phyloP scores from a whole-genome alignment of 2,113 vertebrate genomes.

The Eulemur macaco region DNA sequence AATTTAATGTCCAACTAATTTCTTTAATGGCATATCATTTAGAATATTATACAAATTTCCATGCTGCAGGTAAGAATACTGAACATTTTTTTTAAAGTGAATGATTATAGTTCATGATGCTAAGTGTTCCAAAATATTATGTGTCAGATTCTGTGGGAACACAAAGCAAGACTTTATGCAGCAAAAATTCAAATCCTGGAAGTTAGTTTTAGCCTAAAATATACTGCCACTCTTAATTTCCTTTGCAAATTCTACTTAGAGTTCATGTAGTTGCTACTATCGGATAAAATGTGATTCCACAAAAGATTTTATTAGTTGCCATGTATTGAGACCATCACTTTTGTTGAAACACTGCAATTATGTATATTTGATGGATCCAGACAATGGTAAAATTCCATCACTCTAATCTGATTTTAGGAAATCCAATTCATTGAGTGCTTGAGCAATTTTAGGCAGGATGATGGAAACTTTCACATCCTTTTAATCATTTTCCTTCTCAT shows the following conservation, averaged over 20 bases:
- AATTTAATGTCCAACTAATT: neutral
- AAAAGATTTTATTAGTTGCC: neutral
- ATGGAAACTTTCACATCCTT: neutral
- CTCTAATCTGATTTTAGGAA: neutral
- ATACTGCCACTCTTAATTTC: neutral
- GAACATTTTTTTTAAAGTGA: neutral
- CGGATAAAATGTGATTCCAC: neutral
- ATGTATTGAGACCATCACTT: neutral
- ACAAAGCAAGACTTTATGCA: neutral
- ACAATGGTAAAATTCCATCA: neutral
- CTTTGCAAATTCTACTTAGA: neutral
- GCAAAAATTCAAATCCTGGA: neutral
- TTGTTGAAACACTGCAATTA: neutral
- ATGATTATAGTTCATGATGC: neutral
- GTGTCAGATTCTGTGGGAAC: neutral
- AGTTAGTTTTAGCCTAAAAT: conserved; percentile 18
- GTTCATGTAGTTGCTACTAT: neutral
- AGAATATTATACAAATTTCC: neutral
- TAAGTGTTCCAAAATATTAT: neutral
- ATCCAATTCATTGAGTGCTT: neutral
- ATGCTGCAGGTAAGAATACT: neutral
- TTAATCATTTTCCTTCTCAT: neutral
- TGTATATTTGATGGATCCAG: neutral
- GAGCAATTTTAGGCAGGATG: neutral
- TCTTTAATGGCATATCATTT: neutral